Percentiles rank a stretch among this genome's conserved stretches.
Conservation (phyloP, 2,888 invertebrate genomes). For the Cerceris rybyensis region DNA sequence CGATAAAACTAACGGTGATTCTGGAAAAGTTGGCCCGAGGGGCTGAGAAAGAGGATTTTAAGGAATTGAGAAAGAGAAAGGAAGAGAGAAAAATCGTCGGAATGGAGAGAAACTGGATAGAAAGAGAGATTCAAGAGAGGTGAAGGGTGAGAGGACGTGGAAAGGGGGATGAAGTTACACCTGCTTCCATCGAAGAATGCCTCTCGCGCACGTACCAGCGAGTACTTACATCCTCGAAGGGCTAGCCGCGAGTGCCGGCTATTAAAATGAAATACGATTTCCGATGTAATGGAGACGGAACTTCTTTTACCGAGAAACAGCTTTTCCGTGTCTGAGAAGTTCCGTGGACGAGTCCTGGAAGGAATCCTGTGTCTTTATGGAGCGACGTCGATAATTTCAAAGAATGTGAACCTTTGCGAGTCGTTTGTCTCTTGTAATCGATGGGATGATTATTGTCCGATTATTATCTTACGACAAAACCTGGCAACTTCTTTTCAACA, state of each 20-base stretch:
- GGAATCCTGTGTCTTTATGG: slow-evolving; percentile 12
- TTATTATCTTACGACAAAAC: no score
- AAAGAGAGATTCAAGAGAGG: neutral
- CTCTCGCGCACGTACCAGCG: neutral
- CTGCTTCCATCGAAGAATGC: neutral
- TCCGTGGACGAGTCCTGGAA: neutral
- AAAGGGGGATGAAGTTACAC: neutral
- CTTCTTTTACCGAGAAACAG: no score
- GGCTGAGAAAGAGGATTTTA: neutral
- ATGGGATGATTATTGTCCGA: no score
- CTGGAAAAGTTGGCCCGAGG: slow-evolving; percentile 1
- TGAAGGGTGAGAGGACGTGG: slow-evolving; percentile 12
- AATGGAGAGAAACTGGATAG: no score
- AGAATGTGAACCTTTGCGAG: no score
- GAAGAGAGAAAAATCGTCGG: no score
- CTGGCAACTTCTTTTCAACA: no score
- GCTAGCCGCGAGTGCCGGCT: slow-evolving; percentile 6
- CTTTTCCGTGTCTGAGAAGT: neutral
- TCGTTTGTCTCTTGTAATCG: no score
- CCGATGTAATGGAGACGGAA: slow-evolving; percentile 9
- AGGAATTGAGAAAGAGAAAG: neutral
- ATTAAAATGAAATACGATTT: slow-evolving; percentile 38
- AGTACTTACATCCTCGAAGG: slow-evolving; percentile 11
- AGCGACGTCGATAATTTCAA: no score
- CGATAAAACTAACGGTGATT: slow-evolving; percentile 14